Evolutionary conservation across 1,140 invertebrate species (phyloP).

Genomic region (Nebria ingens): DNA sequence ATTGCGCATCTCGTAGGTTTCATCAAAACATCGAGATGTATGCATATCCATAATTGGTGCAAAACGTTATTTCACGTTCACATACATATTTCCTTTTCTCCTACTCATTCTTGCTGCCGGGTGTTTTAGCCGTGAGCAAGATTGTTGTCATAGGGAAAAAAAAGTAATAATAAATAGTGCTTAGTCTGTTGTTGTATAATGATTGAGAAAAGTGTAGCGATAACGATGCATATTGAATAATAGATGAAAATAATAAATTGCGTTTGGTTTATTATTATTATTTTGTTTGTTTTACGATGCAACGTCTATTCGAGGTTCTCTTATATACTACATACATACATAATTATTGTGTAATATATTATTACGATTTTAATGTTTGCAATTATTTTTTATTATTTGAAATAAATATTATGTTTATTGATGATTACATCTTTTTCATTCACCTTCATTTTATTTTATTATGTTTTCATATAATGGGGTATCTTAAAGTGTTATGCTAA

Average conservation of each 20-base stretch:
- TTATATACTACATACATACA: background rate
- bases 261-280: background rate
- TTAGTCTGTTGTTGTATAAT: background rate
- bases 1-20: background rate
- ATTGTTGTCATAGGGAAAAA: background rate
- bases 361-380: slow-evolving; percentile 4
- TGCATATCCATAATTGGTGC: too few relatives aligned
- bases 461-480: background rate
- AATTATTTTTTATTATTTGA: slow-evolving; percentile 6
- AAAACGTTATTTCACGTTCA: too few relatives aligned
- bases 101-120: background rate
- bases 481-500: background rate
- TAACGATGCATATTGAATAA: too few relatives aligned
- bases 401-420: slow-evolving; percentile 7
- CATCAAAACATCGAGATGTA: too few relatives aligned
- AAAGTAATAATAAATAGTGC: background rate
- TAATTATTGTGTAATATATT: slow-evolving; percentile 9
- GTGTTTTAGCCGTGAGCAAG: background rate
- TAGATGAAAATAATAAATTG: background rate
- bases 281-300: background rate
- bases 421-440: background rate
- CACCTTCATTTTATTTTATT: background rate
- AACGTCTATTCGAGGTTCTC: background rate
- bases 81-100: background rate
- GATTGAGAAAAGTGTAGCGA: too few relatives aligned